These are phyloP conservation scores for Latrodectus elegans DNA, from an alignment of 2,888 invertebrate genomes.

Conservation along the genomic window DNA sequence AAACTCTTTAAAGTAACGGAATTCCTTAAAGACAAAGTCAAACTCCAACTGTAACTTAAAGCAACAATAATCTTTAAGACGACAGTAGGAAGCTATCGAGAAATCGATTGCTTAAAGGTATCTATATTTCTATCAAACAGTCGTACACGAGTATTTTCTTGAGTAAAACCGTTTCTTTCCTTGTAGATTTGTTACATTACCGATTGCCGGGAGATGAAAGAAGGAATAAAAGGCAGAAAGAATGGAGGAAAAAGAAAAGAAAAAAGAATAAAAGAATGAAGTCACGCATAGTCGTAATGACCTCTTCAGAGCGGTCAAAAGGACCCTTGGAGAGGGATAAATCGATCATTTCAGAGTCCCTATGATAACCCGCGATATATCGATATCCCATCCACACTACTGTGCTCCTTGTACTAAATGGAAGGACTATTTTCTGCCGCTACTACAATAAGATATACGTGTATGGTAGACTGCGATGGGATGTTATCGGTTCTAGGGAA, in stretches of 20 bases:
- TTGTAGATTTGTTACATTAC: slow-evolving; percentile 36
- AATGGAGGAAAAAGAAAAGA: slow-evolving; percentile 8
- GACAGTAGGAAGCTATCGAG: neutral
- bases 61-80: neutral
- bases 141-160: neutral
- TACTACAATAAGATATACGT: slow-evolving; percentile 28
- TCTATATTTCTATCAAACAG: slow-evolving; percentile 2
- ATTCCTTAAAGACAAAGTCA: too few species aligned
- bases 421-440: slow-evolving; percentile 53
- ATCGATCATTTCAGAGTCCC: slow-evolving; percentile 53
- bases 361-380: slow-evolving; percentile 62
- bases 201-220: slow-evolving; percentile 44
- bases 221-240: slow-evolving; percentile 13
- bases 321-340: slow-evolving; percentile 48
- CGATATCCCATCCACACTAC: slow-evolving; percentile 46
- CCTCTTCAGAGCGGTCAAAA: slow-evolving; percentile 59
- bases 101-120: neutral
- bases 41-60: too few species aligned
- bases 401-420: slow-evolving; percentile 39
- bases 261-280: slow-evolving; percentile 51
- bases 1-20: too few species aligned
- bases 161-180: neutral
- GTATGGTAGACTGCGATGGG: slow-evolving; percentile 24
- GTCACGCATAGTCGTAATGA: slow-evolving; percentile 61
- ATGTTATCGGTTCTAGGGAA: slow-evolving; percentile 57